Percentiles rank a stretch among this genome's conserved stretches.
Evolutionary conservation across 2,888 invertebrate species (phyloP).

Genomic region (Encarsia formosa): DNA sequence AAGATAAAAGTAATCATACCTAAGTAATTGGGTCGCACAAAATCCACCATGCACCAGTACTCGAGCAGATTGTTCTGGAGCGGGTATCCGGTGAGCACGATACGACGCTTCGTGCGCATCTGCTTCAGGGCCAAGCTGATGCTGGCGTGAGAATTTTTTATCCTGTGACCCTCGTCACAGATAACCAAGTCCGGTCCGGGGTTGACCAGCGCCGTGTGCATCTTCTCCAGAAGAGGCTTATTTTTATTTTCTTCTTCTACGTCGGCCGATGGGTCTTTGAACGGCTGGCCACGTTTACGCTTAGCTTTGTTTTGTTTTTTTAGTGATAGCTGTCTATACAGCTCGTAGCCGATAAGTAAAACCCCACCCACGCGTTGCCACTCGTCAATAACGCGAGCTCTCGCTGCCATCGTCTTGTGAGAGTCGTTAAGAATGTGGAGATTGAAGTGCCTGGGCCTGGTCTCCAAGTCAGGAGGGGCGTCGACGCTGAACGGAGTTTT

Average conservation of each 20-base stretch:
- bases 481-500: constrained; percentile 45
- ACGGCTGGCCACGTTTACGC: constrained; percentile 53
- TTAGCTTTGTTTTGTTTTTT: constrained; percentile 67
- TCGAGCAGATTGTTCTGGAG: constrained; percentile 95
- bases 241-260: constrained; percentile 61
- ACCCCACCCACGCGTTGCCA: constrained; percentile 91
- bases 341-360: constrained; percentile 93
- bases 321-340: constrained; percentile 85
- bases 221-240: constrained; percentile 75
- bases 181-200: constrained; percentile 93
- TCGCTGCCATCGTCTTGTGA: constrained; percentile 83
- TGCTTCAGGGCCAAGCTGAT: constrained; percentile 93
- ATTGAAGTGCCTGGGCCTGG: constrained; percentile 75
- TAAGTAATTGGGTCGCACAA: constrained; percentile 94
- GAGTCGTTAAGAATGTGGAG: constrained; percentile 90
- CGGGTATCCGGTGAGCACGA: constrained; percentile 97
- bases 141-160: constrained; percentile 96
- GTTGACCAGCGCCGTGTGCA: constrained; percentile 78
- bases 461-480: constrained; percentile 40
- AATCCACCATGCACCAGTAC: constrained; percentile 99
- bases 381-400: constrained; percentile 80
- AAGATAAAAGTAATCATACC: constrained; percentile 53
- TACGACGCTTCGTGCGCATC: constrained; percentile 87
- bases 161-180: constrained; percentile 95
- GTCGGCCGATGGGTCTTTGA: constrained; percentile 51